Conservation (phyloP, 2,888 invertebrate species). For the Agrilus cyanescens region DNA sequence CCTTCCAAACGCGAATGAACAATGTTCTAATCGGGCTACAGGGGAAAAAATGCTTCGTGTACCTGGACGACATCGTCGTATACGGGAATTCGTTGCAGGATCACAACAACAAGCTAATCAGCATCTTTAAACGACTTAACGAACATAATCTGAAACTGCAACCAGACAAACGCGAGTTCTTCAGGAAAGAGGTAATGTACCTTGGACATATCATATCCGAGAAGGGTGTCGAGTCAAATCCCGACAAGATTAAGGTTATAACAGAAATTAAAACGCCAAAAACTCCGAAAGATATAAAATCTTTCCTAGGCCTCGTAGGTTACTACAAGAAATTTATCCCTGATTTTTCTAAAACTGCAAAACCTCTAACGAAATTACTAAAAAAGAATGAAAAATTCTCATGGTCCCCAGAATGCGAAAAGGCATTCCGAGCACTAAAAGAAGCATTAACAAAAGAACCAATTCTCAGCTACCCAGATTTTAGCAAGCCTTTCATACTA, state of each 20-base stretch:
- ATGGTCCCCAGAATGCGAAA: neutral
- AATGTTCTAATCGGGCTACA: constrained; percentile 4
- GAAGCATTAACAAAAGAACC: neutral
- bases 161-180: neutral
- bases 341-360: neutral
- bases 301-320: too few species aligned
- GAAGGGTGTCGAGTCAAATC: neutral
- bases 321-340: neutral
- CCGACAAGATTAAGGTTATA: neutral
- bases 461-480: too few species aligned
- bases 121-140: too few species aligned
- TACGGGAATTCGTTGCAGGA: neutral
- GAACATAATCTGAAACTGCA: neutral
- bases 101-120: too few species aligned
- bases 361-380: neutral
- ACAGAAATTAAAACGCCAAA: too few species aligned
- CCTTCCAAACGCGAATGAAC: constrained; percentile 31
- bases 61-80: too few species aligned
- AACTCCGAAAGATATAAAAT: too few species aligned
- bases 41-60: constrained; percentile 3
- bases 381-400: neutral
- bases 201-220: neutral
- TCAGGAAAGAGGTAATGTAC: neutral
- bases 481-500: too few species aligned
- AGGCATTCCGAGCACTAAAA: neutral